Evolutionary conservation across 2,888 invertebrate species (phyloP).

Genomic region (Physocephala rufipes): DNA sequence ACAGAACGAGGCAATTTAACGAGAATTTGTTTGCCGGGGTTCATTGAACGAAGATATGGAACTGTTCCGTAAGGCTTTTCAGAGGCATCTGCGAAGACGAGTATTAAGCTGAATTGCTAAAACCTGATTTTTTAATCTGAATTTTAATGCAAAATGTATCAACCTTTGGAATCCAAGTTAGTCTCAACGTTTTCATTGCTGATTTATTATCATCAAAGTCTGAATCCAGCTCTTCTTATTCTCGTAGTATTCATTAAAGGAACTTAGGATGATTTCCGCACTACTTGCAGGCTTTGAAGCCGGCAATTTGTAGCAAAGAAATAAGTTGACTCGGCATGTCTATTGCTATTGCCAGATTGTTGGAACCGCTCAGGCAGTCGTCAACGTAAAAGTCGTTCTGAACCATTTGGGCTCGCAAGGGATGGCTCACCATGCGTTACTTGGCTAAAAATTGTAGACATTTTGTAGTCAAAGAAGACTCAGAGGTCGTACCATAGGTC

Average conservation of each 20-base stretch:
- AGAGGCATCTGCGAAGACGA: too few relatives aligned
- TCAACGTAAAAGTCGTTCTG: slow-evolving; percentile 34
- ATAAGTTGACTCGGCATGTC: slow-evolving; percentile 4
- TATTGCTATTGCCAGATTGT: slow-evolving; percentile 23
- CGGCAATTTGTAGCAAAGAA: neutral
- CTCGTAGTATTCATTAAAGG: neutral
- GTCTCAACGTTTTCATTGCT: too few relatives aligned
- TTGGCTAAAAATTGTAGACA: slow-evolving; percentile 9
- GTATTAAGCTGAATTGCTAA: too few relatives aligned
- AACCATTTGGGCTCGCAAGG: neutral
- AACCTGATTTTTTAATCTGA: too few relatives aligned
- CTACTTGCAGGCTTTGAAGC: neutral
- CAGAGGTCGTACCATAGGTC: slow-evolving; percentile 40
- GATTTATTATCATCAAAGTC: too few relatives aligned
- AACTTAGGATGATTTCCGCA: neutral
- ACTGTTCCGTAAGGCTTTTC: too few relatives aligned
- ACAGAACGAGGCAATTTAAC: too few relatives aligned
- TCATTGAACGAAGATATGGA: too few relatives aligned
- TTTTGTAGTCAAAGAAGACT: slow-evolving; percentile 31
- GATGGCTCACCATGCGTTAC: neutral
- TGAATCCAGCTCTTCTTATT: neutral
- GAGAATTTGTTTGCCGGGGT: too few relatives aligned
- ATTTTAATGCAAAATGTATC: too few relatives aligned
- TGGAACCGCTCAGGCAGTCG: slow-evolving; percentile 38
- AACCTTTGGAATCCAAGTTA: too few relatives aligned